These are phyloP conservation scores for Eristalinus sepulchralis DNA, from an alignment of 2,888 invertebrate species.

Conservation along the genomic window DNA sequence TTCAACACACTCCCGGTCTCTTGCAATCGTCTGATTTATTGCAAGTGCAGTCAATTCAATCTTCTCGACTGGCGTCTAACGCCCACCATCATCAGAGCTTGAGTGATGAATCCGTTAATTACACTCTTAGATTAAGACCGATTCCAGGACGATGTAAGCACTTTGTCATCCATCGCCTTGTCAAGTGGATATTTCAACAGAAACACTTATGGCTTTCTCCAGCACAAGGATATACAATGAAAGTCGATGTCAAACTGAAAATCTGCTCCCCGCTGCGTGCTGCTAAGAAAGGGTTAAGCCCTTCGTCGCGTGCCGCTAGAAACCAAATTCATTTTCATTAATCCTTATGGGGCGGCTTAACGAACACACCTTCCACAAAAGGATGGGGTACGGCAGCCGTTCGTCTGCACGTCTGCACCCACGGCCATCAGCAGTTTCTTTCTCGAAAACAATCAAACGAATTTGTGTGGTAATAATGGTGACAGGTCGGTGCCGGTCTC, in stretches of 20 bases:
- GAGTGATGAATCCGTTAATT: constrained; percentile 48
- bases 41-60: not conserved
- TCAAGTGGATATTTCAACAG: constrained; percentile 33
- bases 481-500: constrained; percentile 21
- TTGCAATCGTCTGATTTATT: too few relatives aligned
- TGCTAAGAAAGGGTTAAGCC: constrained; percentile 34
- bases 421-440: not conserved
- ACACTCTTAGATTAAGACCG: constrained; percentile 10
- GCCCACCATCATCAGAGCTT: not conserved
- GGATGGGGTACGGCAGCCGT: not conserved
- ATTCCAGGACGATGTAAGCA: constrained; percentile 14
- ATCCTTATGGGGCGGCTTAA: constrained; percentile 35
- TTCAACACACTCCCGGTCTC: too few relatives aligned
- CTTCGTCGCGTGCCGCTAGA: constrained; percentile 34
- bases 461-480: constrained; percentile 47
- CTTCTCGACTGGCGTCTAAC: not conserved
- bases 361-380: constrained; percentile 21
- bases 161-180: not conserved
- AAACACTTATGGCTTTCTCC: constrained; percentile 19
- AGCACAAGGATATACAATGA: not conserved
- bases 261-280: not conserved
- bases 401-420: not conserved
- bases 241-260: too few relatives aligned
- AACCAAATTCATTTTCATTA: constrained; percentile 46
- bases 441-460: constrained; percentile 45